These are phyloP conservation scores for Alligator sinensis DNA, from an alignment of 2,113 vertebrate genomes.

Conservation along the genomic window DNA sequence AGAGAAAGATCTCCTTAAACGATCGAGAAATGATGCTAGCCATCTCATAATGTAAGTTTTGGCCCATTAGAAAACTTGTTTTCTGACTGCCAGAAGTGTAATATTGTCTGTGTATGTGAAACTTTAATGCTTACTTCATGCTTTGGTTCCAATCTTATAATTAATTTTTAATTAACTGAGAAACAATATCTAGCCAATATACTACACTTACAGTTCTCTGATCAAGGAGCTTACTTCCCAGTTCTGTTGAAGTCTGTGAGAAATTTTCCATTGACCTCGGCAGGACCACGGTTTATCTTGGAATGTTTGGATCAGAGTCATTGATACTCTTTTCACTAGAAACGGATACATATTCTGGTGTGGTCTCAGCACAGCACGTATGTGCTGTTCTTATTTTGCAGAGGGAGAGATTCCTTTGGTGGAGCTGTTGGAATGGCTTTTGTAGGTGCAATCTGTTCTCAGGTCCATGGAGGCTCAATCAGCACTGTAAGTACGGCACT, in stretches of 20 bases:
- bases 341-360: not conserved
- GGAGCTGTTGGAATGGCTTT: conserved; percentile 88
- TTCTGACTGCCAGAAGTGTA: not conserved
- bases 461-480: conserved; percentile 81
- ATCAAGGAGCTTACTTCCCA: not conserved
- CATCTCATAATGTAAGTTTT: conserved; percentile 87
- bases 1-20: conserved; percentile 53
- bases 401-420: conserved; percentile 74
- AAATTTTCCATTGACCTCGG: not conserved
- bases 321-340: not conserved
- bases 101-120: not conserved
- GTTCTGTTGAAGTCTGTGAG: not conserved
- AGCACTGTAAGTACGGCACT: conserved; percentile 80
- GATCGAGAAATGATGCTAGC: conserved; percentile 77
- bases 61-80: not conserved
- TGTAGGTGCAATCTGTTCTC: conserved; percentile 85
- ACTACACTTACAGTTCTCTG: not conserved
- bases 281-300: not conserved
- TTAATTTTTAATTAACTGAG: too few species aligned
- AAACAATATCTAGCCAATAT: too few species aligned
- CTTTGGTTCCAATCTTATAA: not conserved
- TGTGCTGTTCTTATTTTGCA: conserved; percentile 59
- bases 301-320: not conserved
- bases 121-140: not conserved
- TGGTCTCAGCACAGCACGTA: not conserved